Percentiles rank a stretch among this genome's conserved stretches.
phyloP scores from a whole-genome alignment of 1,140 invertebrate genomes.

The Trialeurodes vaporariorum region DNA sequence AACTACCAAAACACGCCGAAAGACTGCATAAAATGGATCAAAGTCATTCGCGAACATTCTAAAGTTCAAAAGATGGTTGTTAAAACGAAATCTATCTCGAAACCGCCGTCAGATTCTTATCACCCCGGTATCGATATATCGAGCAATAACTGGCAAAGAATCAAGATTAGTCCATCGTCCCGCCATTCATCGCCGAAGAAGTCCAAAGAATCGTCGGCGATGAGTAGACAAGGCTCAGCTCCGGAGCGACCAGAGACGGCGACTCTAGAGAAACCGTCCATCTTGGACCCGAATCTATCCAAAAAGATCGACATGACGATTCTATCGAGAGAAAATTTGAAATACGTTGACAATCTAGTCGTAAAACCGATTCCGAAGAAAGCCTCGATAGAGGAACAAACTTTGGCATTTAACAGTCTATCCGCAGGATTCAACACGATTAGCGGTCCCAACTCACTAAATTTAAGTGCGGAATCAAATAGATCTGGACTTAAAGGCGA shows the following conservation, averaged over 20 bases:
- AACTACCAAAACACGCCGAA: too few relatives aligned
- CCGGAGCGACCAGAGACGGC: constrained; percentile 40
- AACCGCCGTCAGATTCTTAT: constrained; percentile 8
- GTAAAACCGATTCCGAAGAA: constrained; percentile 25
- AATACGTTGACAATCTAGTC: constrained; percentile 41
- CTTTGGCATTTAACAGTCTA: constrained; percentile 8
- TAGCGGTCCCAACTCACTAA: neutral
- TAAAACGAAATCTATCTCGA: neutral
- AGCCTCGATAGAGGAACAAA: neutral
- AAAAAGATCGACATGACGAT: constrained; percentile 46
- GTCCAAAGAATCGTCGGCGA: neutral
- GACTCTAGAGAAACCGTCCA: constrained; percentile 41
- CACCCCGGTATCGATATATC: constrained; percentile 8
- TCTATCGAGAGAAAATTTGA: constrained; percentile 28
- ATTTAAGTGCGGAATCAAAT: neutral
- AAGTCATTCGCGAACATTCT: too few relatives aligned
- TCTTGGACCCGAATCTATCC: constrained; percentile 41
- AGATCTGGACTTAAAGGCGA: constrained; percentile 5
- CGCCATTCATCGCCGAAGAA: neutral
- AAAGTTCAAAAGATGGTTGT: constrained; percentile 6
- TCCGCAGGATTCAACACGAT: constrained; percentile 15
- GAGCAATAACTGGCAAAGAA: constrained; percentile 7
- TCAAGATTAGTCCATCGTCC: neutral
- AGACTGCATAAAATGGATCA: too few relatives aligned
- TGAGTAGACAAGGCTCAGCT: neutral